Conservation (phyloP, 2,888 invertebrate species). For the Lymantria monacha region DNA sequence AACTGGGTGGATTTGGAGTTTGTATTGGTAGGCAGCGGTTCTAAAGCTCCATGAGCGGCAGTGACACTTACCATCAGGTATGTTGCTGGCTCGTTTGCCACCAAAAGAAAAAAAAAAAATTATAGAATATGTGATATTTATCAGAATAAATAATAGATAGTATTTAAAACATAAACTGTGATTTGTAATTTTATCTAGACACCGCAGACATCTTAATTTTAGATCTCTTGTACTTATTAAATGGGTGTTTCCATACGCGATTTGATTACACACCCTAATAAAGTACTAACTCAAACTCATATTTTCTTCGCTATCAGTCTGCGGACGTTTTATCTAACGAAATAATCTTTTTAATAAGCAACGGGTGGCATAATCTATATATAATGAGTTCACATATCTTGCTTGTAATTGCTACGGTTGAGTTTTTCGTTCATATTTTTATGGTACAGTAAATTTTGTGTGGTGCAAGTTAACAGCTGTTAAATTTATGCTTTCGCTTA, state of each 20-base stretch:
- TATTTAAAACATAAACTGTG: too few species aligned
- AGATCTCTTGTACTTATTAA: neutral
- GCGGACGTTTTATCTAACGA: slow-evolving; percentile 47
- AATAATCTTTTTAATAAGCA: slow-evolving; percentile 67
- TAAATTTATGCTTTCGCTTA: too few species aligned
- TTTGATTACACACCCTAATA: neutral
- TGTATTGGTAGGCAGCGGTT: too few species aligned
- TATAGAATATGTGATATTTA: neutral
- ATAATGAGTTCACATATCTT: slow-evolving; percentile 79
- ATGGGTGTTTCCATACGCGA: slow-evolving; percentile 8
- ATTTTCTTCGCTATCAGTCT: slow-evolving; percentile 20
- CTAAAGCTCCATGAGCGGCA: too few species aligned
- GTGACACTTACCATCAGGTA: too few species aligned
- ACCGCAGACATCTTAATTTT: slow-evolving; percentile 3
- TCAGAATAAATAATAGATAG: neutral
- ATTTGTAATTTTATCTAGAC: neutral
- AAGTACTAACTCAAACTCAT: neutral
- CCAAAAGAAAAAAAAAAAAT: too few species aligned
- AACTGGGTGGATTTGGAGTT: too few species aligned
- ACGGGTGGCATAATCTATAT: slow-evolving; percentile 68
- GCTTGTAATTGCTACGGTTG: slow-evolving; percentile 69
- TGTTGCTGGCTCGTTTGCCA: too few species aligned
- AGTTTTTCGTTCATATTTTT: slow-evolving; percentile 71
- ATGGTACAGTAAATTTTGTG: slow-evolving; percentile 56
- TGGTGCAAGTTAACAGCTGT: slow-evolving; percentile 32